phyloP scores from a whole-genome alignment of 2,113 vertebrate genomes.

The Macquaria australasica region DNA sequence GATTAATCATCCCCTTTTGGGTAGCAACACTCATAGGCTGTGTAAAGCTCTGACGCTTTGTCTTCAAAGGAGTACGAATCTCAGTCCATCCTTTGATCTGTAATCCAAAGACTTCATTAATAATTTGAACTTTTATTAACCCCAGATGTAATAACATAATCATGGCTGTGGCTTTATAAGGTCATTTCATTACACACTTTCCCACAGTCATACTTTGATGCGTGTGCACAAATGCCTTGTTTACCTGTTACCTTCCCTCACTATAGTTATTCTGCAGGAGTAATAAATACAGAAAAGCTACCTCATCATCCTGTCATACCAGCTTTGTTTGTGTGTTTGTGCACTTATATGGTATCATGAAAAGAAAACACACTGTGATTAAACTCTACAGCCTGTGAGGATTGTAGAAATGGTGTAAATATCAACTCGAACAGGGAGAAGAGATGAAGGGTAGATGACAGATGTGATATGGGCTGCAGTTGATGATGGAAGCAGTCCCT shows the following conservation, averaged over 20 bases:
- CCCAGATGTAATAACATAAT: constrained; percentile 23
- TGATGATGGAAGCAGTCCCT: not conserved
- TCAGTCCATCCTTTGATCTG: constrained; percentile 34
- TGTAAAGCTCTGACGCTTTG: constrained; percentile 34
- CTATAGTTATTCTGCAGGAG: constrained; percentile 2
- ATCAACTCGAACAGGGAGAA: not conserved
- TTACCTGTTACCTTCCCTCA: not conserved
- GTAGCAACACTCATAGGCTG: not conserved
- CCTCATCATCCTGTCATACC: not conserved
- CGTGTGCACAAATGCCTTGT: no score
- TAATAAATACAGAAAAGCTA: not conserved
- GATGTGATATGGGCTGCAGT: not conserved
- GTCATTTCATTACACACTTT: not conserved
- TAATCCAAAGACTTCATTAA: constrained; percentile 24
- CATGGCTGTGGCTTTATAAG: not conserved
- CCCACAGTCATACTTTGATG: not conserved
- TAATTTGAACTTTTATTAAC: constrained; percentile 30
- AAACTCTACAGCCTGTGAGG: not conserved
- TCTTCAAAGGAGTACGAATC: constrained; percentile 32
- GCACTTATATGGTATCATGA: not conserved
- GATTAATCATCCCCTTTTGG: constrained; percentile 26
- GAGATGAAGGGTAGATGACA: not conserved
- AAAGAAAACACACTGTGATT: not conserved
- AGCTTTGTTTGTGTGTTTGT: not conserved
- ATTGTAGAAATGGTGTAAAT: not conserved